Evolutionary conservation across 2,797 vertebrate species (phyloP).

Genomic region (Arctocebus calabarensis): DNA sequence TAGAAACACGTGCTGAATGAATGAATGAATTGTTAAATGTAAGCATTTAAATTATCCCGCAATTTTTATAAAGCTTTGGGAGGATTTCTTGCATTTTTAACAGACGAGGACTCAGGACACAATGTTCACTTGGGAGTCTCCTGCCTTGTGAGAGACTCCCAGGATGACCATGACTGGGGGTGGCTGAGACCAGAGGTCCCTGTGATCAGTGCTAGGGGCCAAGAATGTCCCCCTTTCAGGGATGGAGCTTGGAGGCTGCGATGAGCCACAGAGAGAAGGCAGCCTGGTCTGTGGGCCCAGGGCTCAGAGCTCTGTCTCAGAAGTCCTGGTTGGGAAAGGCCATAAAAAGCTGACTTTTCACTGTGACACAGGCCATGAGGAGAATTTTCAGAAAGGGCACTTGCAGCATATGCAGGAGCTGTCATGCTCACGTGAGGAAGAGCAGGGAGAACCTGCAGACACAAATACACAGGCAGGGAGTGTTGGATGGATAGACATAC

Average conservation of each 20-base stretch:
- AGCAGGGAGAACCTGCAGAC: neutral
- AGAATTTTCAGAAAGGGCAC: neutral
- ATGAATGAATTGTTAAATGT: neutral
- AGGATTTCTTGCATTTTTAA: conserved; percentile 15
- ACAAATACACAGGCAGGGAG: neutral
- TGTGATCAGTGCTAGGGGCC: neutral
- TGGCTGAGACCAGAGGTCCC: neutral
- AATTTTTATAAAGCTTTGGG: neutral
- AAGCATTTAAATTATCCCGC: neutral
- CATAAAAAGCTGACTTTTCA: neutral
- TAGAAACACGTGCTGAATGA: neutral
- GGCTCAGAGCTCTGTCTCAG: neutral
- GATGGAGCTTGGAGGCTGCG: neutral
- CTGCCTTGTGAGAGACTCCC: neutral
- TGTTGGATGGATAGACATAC: neutral
- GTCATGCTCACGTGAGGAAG: neutral
- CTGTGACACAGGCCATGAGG: neutral
- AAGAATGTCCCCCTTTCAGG: neutral
- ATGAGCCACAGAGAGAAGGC: neutral
- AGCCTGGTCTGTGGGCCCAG: no score
- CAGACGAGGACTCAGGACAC: neutral
- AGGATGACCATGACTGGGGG: neutral
- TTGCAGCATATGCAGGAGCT: neutral
- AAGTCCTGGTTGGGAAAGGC: neutral
- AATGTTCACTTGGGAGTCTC: neutral